Conservation (phyloP, 2,888 invertebrate species). For the Aphrophora alni region DNA sequence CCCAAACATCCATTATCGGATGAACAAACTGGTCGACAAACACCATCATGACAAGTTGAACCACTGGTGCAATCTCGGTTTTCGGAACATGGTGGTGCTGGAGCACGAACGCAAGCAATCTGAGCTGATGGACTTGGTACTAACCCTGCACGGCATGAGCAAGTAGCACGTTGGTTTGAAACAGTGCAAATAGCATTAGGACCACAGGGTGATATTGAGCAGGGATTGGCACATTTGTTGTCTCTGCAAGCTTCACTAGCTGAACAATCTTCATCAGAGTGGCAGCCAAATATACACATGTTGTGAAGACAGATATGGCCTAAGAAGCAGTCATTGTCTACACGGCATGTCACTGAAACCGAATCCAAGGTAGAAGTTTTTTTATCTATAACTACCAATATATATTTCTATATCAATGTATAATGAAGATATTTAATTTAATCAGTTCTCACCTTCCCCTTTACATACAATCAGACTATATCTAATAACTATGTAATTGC, state of each 20-base stretch:
- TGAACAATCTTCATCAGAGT: constrained; percentile 86
- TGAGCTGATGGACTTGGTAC: constrained; percentile 84
- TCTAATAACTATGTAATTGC: no score
- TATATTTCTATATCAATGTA: no score
- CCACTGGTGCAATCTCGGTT: constrained; percentile 78
- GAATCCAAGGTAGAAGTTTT: no score
- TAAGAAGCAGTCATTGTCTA: constrained; percentile 91
- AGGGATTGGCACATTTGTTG: constrained; percentile 82
- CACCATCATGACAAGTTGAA: constrained; percentile 73
- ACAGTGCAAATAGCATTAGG: constrained; percentile 84
- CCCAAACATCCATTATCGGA: constrained; percentile 77
- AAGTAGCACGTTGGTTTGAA: constrained; percentile 79
- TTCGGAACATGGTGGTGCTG: constrained; percentile 74
- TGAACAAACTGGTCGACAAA: constrained; percentile 81
- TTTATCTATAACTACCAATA: no score
- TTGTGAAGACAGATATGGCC: constrained; percentile 88
- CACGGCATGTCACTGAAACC: constrained; percentile 81
- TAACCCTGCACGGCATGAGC: constrained; percentile 78
- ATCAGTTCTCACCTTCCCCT: no score
- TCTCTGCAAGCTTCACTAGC: constrained; percentile 81
- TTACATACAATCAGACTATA: no score
- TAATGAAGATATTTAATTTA: no score
- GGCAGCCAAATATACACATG: constrained; percentile 86
- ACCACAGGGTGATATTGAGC: constrained; percentile 78
- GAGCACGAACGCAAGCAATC: constrained; percentile 84